A percentile compares a stretch with the other conserved stretches of the same genome.
These are phyloP conservation scores for Hemichromis elongatus DNA, from an alignment of 2,113 vertebrate genomes.

Conservation along the genomic window DNA sequence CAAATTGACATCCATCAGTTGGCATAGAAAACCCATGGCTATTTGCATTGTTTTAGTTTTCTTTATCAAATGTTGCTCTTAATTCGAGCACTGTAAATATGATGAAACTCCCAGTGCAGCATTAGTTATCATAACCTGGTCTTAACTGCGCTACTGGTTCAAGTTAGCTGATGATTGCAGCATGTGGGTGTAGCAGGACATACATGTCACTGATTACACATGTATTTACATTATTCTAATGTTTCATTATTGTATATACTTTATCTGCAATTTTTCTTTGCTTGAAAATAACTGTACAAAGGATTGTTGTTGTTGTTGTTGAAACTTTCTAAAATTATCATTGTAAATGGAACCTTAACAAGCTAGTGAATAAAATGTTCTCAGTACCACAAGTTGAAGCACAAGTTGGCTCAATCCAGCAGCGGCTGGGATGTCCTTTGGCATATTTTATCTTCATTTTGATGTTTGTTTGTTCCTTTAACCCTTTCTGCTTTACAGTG, in stretches of 20 bases:
- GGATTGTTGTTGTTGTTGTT: constrained; percentile 47
- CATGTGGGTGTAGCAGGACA: constrained; percentile 40
- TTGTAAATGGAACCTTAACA: constrained; percentile 72
- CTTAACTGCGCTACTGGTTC: not conserved
- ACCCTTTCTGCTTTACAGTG: not conserved
- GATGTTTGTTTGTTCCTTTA: not conserved
- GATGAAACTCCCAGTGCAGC: not conserved
- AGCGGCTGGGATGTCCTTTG: not conserved
- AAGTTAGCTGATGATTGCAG: constrained; percentile 40
- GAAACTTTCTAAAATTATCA: constrained; percentile 68
- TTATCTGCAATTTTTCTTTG: constrained; percentile 68
- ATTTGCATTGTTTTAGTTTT: not conserved
- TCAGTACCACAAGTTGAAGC: constrained; percentile 2
- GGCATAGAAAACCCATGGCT: not conserved
- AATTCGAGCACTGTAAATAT: not conserved
- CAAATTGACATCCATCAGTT: not conserved
- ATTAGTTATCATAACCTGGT: not conserved
- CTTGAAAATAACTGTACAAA: constrained; percentile 75
- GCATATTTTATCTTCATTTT: not conserved
- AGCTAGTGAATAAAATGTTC: constrained; percentile 76
- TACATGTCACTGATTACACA: constrained; percentile 41
- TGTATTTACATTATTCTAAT: constrained; percentile 65
- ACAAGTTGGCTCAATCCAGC: not conserved
- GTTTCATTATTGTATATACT: constrained; percentile 67
- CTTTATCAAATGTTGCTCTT: not conserved